Conservation (phyloP, 2,888 invertebrate species). For the Odontocolon sp. region DNA sequence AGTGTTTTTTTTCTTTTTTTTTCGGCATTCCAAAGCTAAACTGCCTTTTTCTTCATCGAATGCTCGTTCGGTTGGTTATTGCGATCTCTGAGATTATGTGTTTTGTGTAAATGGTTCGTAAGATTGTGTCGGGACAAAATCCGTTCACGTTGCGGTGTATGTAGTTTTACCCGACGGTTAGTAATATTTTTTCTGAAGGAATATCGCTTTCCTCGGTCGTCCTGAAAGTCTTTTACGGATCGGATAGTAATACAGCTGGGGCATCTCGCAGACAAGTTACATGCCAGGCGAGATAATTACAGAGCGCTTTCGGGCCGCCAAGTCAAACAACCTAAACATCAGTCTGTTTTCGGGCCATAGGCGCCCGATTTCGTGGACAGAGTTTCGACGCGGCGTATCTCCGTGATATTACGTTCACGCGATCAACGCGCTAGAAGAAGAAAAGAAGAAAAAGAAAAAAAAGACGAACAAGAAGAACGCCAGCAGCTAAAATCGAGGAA, state of each 20-base stretch:
- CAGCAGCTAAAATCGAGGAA: neutral
- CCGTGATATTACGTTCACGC: conserved; percentile 53
- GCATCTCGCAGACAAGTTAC: conserved; percentile 73
- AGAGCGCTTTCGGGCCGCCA: conserved; percentile 79
- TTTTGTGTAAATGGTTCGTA: neutral
- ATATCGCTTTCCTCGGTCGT: conserved; percentile 58
- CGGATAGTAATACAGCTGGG: conserved; percentile 76
- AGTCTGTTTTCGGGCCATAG: conserved; percentile 66
- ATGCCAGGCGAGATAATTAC: conserved; percentile 80
- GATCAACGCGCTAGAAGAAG: too few relatives aligned
- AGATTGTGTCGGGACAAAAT: conserved; percentile 17
- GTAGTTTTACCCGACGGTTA: conserved; percentile 56
- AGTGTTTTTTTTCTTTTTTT: neutral
- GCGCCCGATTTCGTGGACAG: conserved; percentile 64
- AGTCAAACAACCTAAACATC: conserved; percentile 80
- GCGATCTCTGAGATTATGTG: neutral
- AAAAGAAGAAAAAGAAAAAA: neutral
- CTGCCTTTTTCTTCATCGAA: too few relatives aligned
- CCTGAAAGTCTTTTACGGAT: conserved; percentile 68
- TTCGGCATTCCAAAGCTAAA: conserved; percentile 21
- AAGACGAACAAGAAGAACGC: conserved; percentile 15
- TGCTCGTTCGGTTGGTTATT: conserved; percentile 16
- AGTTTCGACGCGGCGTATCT: conserved; percentile 43
- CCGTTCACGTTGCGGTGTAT: conserved; percentile 33
- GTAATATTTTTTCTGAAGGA: conserved; percentile 58